These are phyloP conservation scores for Channallabes apus DNA, from an alignment of 2,797 vertebrate species.

Conservation along the genomic window DNA sequence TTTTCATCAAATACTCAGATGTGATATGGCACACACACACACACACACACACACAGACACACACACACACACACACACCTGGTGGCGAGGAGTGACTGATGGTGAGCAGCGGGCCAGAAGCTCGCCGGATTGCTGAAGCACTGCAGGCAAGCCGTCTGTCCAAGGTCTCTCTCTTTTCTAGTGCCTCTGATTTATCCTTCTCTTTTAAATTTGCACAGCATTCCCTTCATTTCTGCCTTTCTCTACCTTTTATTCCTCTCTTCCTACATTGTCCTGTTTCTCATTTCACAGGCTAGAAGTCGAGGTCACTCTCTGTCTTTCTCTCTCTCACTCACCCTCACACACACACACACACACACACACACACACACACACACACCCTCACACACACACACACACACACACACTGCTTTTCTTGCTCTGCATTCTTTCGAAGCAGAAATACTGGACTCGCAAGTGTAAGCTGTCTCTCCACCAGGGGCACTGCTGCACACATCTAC, in stretches of 20 bases:
- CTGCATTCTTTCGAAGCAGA: background rate
- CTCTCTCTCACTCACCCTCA: background rate
- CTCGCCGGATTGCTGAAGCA: slow-evolving; percentile 64
- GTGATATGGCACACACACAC: slow-evolving; percentile 61
- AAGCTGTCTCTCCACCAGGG: slow-evolving; percentile 42
- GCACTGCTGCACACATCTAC: slow-evolving; percentile 47
- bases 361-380: background rate
- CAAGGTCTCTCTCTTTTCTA: slow-evolving; percentile 47
- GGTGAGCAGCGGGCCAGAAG: slow-evolving; percentile 65
- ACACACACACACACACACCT: slow-evolving; percentile 58
- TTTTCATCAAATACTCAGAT: slow-evolving; percentile 49
- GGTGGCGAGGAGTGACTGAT: slow-evolving; percentile 70
- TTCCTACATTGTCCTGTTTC: background rate
- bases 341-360: slow-evolving; percentile 8
- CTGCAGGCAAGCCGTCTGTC: slow-evolving; percentile 66
- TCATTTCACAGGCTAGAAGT: background rate
- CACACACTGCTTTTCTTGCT: background rate
- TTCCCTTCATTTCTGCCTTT: background rate
- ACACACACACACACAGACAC: slow-evolving; percentile 53
- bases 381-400: background rate
- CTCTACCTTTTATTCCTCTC: background rate
- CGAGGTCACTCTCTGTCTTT: background rate
- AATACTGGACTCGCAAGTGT: background rate
- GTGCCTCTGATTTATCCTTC: background rate
- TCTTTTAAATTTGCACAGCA: background rate